Evolutionary conservation across 2,113 vertebrate species (phyloP), one percentile per base, ranked within the genome.

Genomic region (Actenoides hombroni): DNA sequence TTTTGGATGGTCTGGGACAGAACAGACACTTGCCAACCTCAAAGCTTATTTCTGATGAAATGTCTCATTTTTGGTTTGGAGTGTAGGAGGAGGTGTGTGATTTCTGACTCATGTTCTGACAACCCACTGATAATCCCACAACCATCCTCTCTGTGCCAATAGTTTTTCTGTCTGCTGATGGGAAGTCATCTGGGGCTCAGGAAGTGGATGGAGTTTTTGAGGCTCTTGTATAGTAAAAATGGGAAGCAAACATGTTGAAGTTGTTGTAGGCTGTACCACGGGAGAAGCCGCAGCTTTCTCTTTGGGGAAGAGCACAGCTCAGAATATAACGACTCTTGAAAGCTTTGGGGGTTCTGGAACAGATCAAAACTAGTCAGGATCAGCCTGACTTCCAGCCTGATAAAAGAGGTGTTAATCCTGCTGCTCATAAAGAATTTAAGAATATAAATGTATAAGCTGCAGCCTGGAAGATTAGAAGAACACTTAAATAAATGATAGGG

Each of bases 381-480:
- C 49, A 67, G 53, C 77, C 69, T 88, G 70, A 29, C 57, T 88
- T 80, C 69, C 46, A 74, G 76, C 53, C 56, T 94, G 71, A 90
- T 92, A 77, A 90, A 74, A 92, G 59, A 89, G 59, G 81, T 63
- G 76, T 86, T 92, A 86, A 94, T 94, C 82, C n/a, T 94, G 48
- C 60, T 82, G 76, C 76, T 94, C 86, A 94, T 94, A 69, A 94
- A 94, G 90, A 94, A 92, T 92, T 89, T 78, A 94, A 83, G 90
- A 61, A 71, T 67, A 57, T 82, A 82, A 94, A 92, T 57, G 64
- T 68, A 56, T 44, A 70, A 78, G 54, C 64, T 15, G 6, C 48
- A 74, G 70, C 37, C 76, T 78, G 71, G 76, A 92, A 90, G 93
- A 90, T 78, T 74, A 92, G 86, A 92, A 63, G 59, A 92, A 46